These are phyloP conservation scores for Amblyopsis hoosieri DNA, from an alignment of 2,797 vertebrate species.

Conservation along the genomic window DNA sequence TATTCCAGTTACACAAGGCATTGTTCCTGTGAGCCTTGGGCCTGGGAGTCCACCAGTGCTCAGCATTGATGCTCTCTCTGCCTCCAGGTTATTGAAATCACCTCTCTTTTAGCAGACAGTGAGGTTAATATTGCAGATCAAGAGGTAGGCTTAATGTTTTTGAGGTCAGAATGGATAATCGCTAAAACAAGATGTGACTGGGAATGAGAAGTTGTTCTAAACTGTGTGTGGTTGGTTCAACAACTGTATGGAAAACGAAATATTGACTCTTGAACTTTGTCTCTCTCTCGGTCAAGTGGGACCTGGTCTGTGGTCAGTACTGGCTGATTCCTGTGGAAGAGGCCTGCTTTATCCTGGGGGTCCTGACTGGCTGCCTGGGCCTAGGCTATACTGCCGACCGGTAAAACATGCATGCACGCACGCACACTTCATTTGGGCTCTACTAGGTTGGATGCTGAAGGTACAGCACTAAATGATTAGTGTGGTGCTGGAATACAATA, in stretches of 20 bases:
- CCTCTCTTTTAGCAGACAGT: conserved; percentile 41
- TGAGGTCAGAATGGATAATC: too few species aligned
- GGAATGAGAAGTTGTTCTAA: too few species aligned
- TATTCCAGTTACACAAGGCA: conserved; percentile 42
- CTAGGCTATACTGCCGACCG: conserved; percentile 85
- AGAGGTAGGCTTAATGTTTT: conserved; percentile 33
- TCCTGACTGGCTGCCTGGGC: conserved; percentile 83
- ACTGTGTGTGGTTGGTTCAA: too few species aligned
- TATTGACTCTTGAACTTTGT: not conserved
- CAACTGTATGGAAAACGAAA: not conserved
- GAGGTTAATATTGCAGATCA: conserved; percentile 40
- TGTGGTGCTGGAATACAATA: too few species aligned
- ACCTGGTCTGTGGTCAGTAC: conserved; percentile 86
- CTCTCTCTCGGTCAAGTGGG: conserved; percentile 75
- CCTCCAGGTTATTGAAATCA: conserved; percentile 47
- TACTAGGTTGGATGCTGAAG: not conserved
- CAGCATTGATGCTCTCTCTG: conserved; percentile 13
- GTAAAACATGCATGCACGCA: conserved; percentile 58
- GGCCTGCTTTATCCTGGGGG: conserved; percentile 87
- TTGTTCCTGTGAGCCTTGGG: conserved; percentile 2
- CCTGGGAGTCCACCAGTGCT: conserved; percentile 2
- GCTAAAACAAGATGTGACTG: too few species aligned
- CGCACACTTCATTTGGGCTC: not conserved
- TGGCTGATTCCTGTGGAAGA: conserved; percentile 91
- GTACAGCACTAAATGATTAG: not conserved